Evolutionary conservation across 2,888 invertebrate species (phyloP).

Genomic region (Amiota communis): DNA sequence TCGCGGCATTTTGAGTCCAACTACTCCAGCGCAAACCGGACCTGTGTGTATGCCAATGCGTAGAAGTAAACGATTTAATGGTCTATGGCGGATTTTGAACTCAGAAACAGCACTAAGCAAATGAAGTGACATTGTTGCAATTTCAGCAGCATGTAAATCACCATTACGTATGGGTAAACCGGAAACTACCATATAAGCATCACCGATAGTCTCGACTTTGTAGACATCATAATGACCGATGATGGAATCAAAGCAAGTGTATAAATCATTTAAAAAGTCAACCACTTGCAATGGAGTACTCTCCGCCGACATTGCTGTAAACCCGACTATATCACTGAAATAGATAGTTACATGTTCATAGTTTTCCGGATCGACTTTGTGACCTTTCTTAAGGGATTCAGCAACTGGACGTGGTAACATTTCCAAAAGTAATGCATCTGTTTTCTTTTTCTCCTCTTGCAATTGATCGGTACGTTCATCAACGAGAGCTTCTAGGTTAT

Average conservation of each 20-base stretch:
- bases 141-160: constrained; percentile 91
- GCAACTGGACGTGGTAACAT: constrained; percentile 94
- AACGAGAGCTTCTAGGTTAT: constrained; percentile 93
- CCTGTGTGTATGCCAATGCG: constrained; percentile 94
- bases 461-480: constrained; percentile 95
- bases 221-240: constrained; percentile 94
- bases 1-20: constrained; percentile 93
- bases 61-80: constrained; percentile 86
- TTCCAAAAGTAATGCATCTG: constrained; percentile 89
- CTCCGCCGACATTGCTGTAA: constrained; percentile 93
- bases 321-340: constrained; percentile 95
- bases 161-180: constrained; percentile 93
- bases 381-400: constrained; percentile 90
- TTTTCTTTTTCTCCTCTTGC: constrained; percentile 96
- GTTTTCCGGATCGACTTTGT: constrained; percentile 90
- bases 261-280: constrained; percentile 92
- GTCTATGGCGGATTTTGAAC: constrained; percentile 91
- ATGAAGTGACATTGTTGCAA: constrained; percentile 93
- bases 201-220: constrained; percentile 94
- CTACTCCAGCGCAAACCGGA: constrained; percentile 93
- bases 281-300: constrained; percentile 94
- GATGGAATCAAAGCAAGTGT: constrained; percentile 95
- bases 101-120: constrained; percentile 87
- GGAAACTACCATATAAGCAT: constrained; percentile 93
- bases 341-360: constrained; percentile 92